Evolutionary conservation across 2,113 vertebrate genomes (phyloP).

Genomic region (Calidris pugnax): DNA sequence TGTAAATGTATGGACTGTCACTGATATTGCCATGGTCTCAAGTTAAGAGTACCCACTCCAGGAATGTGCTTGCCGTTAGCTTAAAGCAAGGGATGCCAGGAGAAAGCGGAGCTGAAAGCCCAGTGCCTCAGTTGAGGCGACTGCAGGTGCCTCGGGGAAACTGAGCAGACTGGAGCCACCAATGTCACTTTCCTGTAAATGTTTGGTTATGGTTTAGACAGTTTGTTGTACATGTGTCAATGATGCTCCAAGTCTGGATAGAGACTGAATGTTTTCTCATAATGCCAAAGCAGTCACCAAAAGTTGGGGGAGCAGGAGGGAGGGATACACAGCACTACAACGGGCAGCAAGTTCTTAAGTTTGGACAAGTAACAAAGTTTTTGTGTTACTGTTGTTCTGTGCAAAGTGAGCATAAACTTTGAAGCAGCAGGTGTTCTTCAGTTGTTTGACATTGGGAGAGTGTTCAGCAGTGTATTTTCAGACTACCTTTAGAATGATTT

Average conservation of each 20-base stretch:
- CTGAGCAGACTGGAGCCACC: background rate
- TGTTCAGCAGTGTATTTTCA: background rate
- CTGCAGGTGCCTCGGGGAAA: background rate
- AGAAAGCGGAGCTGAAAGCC: background rate
- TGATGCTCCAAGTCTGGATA: background rate
- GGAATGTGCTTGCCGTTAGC: background rate
- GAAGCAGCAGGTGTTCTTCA: background rate
- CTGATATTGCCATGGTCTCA: background rate
- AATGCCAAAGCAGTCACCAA: rapidly evolving
- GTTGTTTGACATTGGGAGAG: background rate
- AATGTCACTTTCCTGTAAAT: background rate
- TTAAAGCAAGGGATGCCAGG: background rate
- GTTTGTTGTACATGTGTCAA: background rate
- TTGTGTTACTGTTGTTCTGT: background rate
- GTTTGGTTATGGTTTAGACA: background rate
- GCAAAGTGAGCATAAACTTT: background rate
- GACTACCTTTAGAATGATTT: background rate
- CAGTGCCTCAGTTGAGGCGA: background rate
- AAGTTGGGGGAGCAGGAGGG: background rate
- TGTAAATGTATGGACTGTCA: background rate
- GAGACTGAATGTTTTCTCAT: background rate
- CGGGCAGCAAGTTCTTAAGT: background rate
- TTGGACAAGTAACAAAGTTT: background rate
- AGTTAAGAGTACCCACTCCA: background rate
- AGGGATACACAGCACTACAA: background rate